Conservation (phyloP, 2,113 vertebrate genomes). For the Sinocyclocheilus rhinocerous region DNA sequence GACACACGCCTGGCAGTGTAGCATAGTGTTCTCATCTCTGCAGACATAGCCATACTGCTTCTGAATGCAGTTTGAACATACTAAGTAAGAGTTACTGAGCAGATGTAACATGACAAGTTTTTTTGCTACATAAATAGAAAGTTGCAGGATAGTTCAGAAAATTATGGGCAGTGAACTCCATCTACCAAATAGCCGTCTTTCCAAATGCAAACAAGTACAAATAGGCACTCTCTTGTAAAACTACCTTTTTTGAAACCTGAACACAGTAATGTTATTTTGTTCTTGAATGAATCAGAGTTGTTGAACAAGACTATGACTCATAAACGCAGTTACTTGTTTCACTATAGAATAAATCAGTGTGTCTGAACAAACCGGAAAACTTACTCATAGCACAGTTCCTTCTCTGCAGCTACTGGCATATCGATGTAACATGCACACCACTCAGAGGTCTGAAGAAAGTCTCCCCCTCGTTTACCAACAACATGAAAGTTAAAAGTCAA, state of each 20-base stretch:
- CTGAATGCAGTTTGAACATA: too few relatives aligned
- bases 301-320: too few relatives aligned
- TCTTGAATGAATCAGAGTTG: not conserved
- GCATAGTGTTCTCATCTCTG: conserved; percentile 55
- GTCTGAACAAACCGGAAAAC: not conserved
- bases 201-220: not conserved
- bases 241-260: not conserved
- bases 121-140: conserved; percentile 2
- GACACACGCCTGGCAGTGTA: conserved; percentile 57
- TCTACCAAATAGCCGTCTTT: not conserved
- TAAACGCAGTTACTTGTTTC: not conserved
- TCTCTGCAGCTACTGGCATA: not conserved
- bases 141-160: not conserved
- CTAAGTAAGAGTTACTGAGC: not conserved
- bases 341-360: not conserved
- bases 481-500: too few relatives aligned
- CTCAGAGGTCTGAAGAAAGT: too few relatives aligned
- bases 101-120: not conserved
- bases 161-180: not conserved
- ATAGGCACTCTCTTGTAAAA: not conserved
- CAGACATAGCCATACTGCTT: too few relatives aligned
- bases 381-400: not conserved
- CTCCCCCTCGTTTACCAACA: too few relatives aligned
- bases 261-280: not conserved
- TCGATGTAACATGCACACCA: not conserved